phyloP scores from a whole-genome alignment of 2,113 vertebrate species.

The Phyllopteryx taeniolatus region DNA sequence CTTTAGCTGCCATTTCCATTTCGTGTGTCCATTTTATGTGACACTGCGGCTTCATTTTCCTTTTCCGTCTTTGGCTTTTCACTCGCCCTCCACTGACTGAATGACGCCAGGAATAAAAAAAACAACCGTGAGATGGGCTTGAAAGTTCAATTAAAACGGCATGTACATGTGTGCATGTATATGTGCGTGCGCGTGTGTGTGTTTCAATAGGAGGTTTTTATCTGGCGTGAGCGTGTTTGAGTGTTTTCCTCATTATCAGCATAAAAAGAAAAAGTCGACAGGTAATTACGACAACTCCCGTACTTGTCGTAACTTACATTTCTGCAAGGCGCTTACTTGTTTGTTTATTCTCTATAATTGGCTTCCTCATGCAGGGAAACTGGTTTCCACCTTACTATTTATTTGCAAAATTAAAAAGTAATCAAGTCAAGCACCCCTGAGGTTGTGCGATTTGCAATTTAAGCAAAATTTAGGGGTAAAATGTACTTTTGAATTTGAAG shows the following conservation, averaged over 20 bases:
- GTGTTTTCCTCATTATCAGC: constrained; percentile 63
- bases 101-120: constrained; percentile 19
- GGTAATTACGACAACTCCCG: constrained; percentile 59
- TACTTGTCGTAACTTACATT: constrained; percentile 1
- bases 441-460: neutral
- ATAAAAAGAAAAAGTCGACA: constrained; percentile 53
- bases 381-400: neutral
- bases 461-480: neutral
- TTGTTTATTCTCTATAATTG: constrained; percentile 5
- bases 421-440: neutral
- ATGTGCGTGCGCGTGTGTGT: neutral
- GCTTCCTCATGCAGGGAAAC: neutral
- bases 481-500: neutral
- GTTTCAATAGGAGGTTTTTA: constrained; percentile 7
- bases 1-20: neutral
- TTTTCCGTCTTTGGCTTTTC: constrained; percentile 18
- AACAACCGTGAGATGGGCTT: constrained; percentile 49
- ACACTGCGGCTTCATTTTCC: constrained; percentile 4
- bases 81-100: constrained; percentile 51
- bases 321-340: constrained; percentile 21
- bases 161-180: constrained; percentile 31
- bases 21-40: constrained; percentile 18
- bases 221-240: neutral
- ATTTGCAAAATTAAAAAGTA: neutral
- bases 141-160: constrained; percentile 69